Base-by-base conservation (phyloP, 2,888 invertebrate species). In the Lasius fuliginosus region DNA sequence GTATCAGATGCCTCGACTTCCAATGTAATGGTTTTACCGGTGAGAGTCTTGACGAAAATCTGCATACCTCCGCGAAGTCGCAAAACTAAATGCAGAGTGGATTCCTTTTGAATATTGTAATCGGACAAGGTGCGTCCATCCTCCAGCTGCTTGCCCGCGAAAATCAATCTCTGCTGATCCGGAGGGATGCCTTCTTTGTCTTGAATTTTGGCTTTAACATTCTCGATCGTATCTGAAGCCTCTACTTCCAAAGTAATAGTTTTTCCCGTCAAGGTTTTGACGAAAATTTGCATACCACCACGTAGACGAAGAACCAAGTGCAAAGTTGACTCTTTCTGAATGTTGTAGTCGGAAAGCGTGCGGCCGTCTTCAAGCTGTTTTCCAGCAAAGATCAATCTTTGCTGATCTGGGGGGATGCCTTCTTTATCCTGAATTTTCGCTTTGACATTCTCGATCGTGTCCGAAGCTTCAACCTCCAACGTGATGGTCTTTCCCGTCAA, bases 361-460 rank as follows among this genome's bases (percentile, higher is more conserved):
- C 92, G 90, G 0, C 92, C 92, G 53, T 92, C 92, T 60, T 93
- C 92, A 0, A 92, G 40, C 18, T 92, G 92, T 0, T 92, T 92
- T 0, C 92, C 92, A 3, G 92, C 92, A 6, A 92, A 92, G 42
- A 92, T 92, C 82, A 92, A 85, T 0, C 92, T 69, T 18, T 92
- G 92, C n/a, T 92, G 92, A 11, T 92, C 92, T 49, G 92, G 92
- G 0, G 92, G 92, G 3, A 92, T 92, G 0, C 92, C 92, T 6
- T 92, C 92, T 0, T 92, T 92, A 0, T 92, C 92, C 0, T 92
- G 92, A 30, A 92, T 92, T 11, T 92, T 92, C 0, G 92, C 92
- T 5, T 92, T 92, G 0, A 92, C 92, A 40, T 92, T 92, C 5
- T 92, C 92, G 9, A 92, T 92, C 0, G 92, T 92, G 15, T 92